Base-by-base conservation (phyloP, 1,140 invertebrate genomes). In the Bombus terrestris region DNA sequence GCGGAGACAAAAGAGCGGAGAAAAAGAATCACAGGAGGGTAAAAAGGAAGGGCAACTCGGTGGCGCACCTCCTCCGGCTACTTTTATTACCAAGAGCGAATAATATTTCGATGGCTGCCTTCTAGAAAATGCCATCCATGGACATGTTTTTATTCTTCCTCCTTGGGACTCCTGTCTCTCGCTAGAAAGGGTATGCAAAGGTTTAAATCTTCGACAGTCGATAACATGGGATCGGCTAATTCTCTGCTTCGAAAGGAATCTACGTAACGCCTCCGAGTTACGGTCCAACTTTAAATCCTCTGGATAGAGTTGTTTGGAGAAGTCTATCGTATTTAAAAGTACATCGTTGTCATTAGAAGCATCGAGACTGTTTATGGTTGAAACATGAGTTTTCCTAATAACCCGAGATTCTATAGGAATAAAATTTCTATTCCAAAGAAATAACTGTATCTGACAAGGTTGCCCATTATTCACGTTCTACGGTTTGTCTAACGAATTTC, bases 21-120 rank as follows among this genome's bases (percentile, higher is more conserved):
- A 59, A 59, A 59, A 28, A 28, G 18, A 79, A 76, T 80, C 57
- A 76, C 39, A 57, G 15, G 18, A 57, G 28, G n/a, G 32, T 74
- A 39, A 62, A 82, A 79, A 35, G n/a, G 37, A 80, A 47, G 18
- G 5, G 18, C 47, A 53, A n/a, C 13, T 57, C n/a, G 53, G 66
- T 41, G 72, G 15, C 25, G 35, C 53, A 22, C 41, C 68, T 71
- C 59, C 39, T 73, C 18, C 73, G 72, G 25, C 8, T 25, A 39
- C 62, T 25, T 85, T 90, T 68, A 79, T 85, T 89, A 37, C 62
- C 37, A 39, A 41, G 41, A 53, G 66, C 64, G 64, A 81, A 80
- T 85, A 78, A 80, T 82, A 85, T 85, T 87, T 89, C 5, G 0
- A 0, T 2, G 47, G 0, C 18, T 53, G 18, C 6, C 18, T 53